phyloP scores from a whole-genome alignment of 2,888 invertebrate species.

The Campoletis raptor region DNA sequence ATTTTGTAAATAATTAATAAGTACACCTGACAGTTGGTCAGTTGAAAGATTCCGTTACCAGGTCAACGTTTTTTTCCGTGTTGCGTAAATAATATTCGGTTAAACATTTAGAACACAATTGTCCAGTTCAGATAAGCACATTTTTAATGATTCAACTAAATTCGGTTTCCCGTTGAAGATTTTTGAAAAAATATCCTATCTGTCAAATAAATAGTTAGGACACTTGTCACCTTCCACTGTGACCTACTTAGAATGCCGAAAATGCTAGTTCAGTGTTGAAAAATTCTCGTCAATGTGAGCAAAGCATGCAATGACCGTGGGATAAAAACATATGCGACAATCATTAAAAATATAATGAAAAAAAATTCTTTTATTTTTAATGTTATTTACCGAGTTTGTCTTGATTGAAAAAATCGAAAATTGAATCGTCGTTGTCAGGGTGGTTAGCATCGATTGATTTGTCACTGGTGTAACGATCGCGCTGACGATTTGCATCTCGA shows the following conservation, averaged over 20 bases:
- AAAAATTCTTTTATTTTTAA: background rate
- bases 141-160: no score
- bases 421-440: slow-evolving; percentile 37
- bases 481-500: slow-evolving; percentile 52
- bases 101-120: no score
- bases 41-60: no score
- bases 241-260: background rate
- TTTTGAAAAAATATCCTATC: background rate
- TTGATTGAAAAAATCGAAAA: slow-evolving; percentile 54
- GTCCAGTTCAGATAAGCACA: no score
- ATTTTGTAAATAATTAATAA: no score
- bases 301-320: background rate
- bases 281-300: background rate
- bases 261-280: background rate
- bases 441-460: slow-evolving; percentile 40
- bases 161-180: no score
- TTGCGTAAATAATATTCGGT: no score
- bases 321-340: background rate
- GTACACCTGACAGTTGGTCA: no score
- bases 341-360: background rate
- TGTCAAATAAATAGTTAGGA: background rate
- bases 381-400: slow-evolving; percentile 43
- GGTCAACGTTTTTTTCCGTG: no score
- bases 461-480: slow-evolving; percentile 42
- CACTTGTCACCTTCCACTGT: background rate